phyloP scores from a whole-genome alignment of 2,113 vertebrate genomes.

The Beaufortia kweichowensis region DNA sequence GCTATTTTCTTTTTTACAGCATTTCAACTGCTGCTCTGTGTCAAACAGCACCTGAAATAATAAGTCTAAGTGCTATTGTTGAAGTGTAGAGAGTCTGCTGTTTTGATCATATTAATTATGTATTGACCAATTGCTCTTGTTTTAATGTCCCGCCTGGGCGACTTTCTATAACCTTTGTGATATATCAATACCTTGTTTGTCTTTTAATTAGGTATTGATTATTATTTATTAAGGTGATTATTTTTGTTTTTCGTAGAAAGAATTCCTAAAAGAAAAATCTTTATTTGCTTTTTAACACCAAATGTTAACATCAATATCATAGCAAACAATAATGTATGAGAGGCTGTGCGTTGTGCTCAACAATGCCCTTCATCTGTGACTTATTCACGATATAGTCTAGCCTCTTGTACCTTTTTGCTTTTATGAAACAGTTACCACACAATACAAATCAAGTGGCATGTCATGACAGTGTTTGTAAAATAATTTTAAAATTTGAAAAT shows the following conservation, averaged over 20 bases:
- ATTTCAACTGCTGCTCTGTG: neutral
- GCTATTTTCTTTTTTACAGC: neutral
- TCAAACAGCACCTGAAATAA: neutral
- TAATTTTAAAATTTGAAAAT: neutral
- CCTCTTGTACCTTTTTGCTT: too few relatives aligned
- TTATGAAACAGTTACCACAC: too few relatives aligned
- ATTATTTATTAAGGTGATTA: constrained; percentile 54
- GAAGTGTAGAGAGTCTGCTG: constrained; percentile 10
- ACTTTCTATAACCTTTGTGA: constrained; percentile 57
- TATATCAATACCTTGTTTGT: constrained; percentile 71
- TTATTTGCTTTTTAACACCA: neutral
- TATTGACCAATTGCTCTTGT: constrained; percentile 62
- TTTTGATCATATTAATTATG: constrained; percentile 59
- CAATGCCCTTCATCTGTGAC: too few relatives aligned
- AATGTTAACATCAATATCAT: neutral
- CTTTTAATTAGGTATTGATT: constrained; percentile 75
- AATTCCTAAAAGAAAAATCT: constrained; percentile 18
- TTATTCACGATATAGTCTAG: too few relatives aligned
- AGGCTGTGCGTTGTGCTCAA: too few relatives aligned
- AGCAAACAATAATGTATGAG: too few relatives aligned
- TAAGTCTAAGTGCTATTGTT: neutral
- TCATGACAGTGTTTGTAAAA: neutral
- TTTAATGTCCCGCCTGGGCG: constrained; percentile 62
- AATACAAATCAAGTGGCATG: neutral
- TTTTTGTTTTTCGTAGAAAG: constrained; percentile 44